Conservation (phyloP, 2,113 vertebrate genomes). For the Psophia crepitans region DNA sequence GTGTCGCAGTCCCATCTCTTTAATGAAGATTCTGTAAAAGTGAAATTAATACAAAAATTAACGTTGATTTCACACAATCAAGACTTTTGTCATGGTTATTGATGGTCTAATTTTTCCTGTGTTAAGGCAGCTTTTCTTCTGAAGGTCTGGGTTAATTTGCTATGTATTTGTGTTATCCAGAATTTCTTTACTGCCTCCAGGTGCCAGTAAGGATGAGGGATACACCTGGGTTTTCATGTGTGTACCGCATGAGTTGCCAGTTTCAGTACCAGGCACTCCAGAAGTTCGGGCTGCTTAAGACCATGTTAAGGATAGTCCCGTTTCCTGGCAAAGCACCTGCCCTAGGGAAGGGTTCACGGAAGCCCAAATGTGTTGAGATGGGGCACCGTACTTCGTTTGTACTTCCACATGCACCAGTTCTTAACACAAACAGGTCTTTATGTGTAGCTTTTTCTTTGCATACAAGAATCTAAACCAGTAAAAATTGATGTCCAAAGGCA, state of each 20-base stretch:
- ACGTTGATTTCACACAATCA: neutral
- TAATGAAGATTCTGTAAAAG: neutral
- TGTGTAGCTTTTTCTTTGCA: neutral
- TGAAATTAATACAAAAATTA: neutral
- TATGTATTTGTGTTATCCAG: neutral
- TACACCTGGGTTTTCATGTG: neutral
- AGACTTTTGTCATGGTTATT: neutral
- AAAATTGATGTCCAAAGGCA: neutral
- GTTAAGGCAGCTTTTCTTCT: neutral
- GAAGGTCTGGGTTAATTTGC: neutral
- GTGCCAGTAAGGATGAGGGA: neutral
- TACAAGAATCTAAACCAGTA: neutral
- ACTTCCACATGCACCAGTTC: neutral
- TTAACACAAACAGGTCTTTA: neutral
- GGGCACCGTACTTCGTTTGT: neutral
- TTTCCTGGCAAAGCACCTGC: neutral
- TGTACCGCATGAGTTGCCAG: neutral
- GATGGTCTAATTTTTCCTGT: neutral
- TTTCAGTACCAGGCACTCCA: neutral
- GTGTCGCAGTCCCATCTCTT: neutral
- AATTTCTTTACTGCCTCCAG: neutral
- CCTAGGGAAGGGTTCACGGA: neutral
- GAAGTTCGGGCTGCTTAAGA: neutral
- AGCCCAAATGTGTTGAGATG: neutral
- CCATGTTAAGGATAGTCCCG: neutral